Evolutionary conservation across 2,113 vertebrate genomes (phyloP).

Genomic region (Percina caprodes): DNA sequence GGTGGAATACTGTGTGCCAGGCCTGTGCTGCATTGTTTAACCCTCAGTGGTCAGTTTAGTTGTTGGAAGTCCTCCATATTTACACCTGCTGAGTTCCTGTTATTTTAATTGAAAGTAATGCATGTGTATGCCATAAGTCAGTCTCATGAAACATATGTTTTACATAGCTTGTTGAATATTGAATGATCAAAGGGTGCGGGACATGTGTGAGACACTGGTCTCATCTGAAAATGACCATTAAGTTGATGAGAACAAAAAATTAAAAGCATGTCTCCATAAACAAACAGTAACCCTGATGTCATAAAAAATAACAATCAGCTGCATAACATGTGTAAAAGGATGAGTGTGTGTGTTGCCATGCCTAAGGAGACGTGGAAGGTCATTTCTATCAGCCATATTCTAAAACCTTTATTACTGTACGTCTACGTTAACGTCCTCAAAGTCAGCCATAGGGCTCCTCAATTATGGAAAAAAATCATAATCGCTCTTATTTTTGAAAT

Average conservation of each 20-base stretch:
- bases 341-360: constrained; percentile 20
- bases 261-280: constrained; percentile 11
- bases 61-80: constrained; percentile 9
- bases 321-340: constrained; percentile 32
- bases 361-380: constrained; percentile 23
- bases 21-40: constrained; percentile 22
- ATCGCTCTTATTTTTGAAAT: no score
- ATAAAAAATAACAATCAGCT: constrained; percentile 4
- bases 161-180: neutral
- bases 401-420: neutral
- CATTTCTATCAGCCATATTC: constrained; percentile 10
- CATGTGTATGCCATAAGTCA: neutral
- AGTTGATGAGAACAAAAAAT: constrained; percentile 16
- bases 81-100: constrained; percentile 15
- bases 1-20: constrained; percentile 56
- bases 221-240: constrained; percentile 12
- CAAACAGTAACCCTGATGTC: constrained; percentile 16
- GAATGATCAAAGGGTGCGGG: neutral
- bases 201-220: constrained; percentile 10
- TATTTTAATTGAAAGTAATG: constrained; percentile 16
- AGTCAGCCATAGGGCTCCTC: neutral
- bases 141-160: constrained; percentile 7
- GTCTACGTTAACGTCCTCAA: constrained; percentile 14
- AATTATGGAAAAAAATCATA: no score
- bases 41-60: constrained; percentile 36